Conservation (phyloP, 2,888 invertebrate genomes). For the Thymelicus sylvestris region DNA sequence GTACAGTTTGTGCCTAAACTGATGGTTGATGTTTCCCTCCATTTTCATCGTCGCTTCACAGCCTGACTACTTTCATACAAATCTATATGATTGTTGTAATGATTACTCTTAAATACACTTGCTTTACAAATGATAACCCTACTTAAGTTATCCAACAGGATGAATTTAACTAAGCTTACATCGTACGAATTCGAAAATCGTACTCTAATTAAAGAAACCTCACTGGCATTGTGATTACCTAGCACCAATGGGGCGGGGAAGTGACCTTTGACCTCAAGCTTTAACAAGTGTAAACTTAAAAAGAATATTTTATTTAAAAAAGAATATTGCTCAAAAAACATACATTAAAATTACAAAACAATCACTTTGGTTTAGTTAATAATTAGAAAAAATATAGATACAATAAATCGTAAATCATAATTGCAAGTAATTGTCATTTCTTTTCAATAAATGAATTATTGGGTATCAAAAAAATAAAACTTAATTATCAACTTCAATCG, state of each 20-base stretch:
- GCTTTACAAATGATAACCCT: slow-evolving; percentile 32
- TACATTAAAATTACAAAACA: slow-evolving; percentile 18
- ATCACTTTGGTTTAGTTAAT: slow-evolving; percentile 27
- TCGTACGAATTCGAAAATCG: slow-evolving; percentile 41
- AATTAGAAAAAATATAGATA: slow-evolving; percentile 3
- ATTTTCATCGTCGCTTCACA: slow-evolving; percentile 50
- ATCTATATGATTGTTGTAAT: slow-evolving; percentile 42
- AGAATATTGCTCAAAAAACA: not conserved
- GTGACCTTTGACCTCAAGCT: slow-evolving; percentile 27
- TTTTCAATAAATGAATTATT: not conserved
- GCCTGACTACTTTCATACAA: slow-evolving; percentile 49
- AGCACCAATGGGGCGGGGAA: slow-evolving; percentile 52
- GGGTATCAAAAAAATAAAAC: not conserved
- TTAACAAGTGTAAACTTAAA: not conserved
- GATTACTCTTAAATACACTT: slow-evolving; percentile 42
- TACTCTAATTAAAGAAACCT: slow-evolving; percentile 43
- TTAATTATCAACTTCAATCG: no score
- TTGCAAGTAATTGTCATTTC: no score
- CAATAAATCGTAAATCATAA: not conserved
- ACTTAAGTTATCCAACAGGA: slow-evolving; percentile 32
- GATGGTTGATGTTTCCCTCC: slow-evolving; percentile 40
- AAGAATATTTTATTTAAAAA: slow-evolving; percentile 7
- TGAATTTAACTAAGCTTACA: slow-evolving; percentile 32
- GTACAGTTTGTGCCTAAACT: slow-evolving; percentile 76
- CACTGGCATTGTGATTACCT: slow-evolving; percentile 51